These are phyloP conservation scores for Nettapus auritus DNA, from an alignment of 2,113 vertebrate genomes.

Conservation along the genomic window DNA sequence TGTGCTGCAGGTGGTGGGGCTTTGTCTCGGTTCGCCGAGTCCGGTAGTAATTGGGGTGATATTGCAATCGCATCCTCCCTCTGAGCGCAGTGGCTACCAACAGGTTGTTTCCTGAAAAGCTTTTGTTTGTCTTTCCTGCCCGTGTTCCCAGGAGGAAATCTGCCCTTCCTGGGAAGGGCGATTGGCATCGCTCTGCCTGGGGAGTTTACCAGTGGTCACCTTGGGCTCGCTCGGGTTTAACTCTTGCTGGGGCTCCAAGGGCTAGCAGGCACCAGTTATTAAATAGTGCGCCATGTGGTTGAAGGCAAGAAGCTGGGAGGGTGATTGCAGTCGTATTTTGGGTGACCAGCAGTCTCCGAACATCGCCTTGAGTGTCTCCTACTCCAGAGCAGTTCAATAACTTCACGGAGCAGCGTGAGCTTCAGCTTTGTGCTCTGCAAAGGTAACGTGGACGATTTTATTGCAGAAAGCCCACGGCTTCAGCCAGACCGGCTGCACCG, in stretches of 20 bases:
- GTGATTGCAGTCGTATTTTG: not conserved
- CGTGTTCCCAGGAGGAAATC: not conserved
- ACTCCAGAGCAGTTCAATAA: not conserved
- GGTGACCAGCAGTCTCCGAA: no score
- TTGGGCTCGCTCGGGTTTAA: not conserved
- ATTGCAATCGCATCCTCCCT: conserved; percentile 36
- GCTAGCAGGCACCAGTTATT: not conserved
- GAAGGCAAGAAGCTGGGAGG: not conserved
- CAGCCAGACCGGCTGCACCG: not conserved
- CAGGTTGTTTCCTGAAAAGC: conserved; percentile 63
- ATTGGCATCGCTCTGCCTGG: not conserved
- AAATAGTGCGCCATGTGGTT: not conserved
- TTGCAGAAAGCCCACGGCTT: not conserved
- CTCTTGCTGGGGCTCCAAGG: not conserved
- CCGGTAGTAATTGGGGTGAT: conserved; percentile 35
- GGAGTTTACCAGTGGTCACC: not conserved
- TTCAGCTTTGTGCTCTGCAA: not conserved
- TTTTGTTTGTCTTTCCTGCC: conserved; percentile 65
- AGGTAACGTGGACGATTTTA: not conserved
- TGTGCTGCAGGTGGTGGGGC: not conserved
- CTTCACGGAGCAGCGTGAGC: accelerated
- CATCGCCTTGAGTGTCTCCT: not conserved
- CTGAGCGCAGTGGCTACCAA: not conserved
- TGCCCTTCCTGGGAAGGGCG: conserved; percentile 54
- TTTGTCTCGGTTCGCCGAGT: not conserved